phyloP scores from a whole-genome alignment of 64 coral and sea anemone genomes.

The Actinia equina region DNA sequence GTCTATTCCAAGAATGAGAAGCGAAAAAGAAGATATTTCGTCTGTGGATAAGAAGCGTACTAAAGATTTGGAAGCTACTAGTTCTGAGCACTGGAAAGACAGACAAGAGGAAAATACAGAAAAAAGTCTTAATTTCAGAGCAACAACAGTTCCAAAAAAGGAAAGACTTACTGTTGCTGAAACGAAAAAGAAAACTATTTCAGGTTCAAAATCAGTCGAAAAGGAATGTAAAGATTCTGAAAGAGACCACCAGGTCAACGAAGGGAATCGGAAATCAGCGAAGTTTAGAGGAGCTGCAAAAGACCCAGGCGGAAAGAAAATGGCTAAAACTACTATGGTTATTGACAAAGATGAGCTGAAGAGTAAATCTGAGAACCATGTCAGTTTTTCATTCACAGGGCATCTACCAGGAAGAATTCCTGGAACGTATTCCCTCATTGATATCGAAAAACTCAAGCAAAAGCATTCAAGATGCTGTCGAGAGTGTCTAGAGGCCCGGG shows the following conservation, averaged over 20 bases:
- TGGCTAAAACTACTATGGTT: not conserved
- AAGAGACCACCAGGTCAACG: not conserved
- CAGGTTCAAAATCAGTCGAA: not conserved
- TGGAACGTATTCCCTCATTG: not conserved
- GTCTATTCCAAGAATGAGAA: not conserved
- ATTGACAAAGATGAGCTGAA: not conserved
- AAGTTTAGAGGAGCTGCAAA: not conserved
- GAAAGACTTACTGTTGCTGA: not conserved
- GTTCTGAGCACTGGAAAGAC: not conserved
- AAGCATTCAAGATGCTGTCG: conserved; percentile 3
- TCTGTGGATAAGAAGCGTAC: not conserved
- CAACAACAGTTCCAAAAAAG: not conserved
- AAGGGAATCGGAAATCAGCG: not conserved
- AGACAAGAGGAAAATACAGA: not conserved
- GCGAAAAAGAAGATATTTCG: not conserved
- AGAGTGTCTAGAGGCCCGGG: not conserved
- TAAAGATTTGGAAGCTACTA: not conserved
- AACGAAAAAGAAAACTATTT: not conserved
- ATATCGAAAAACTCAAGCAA: not conserved
- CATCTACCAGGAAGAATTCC: not conserved
- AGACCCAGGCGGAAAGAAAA: not conserved
- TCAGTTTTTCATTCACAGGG: not conserved
- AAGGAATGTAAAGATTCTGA: not conserved
- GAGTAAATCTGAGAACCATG: conserved; percentile 1
- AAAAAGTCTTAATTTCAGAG: not conserved